These are phyloP conservation scores for Drosophila suzukii DNA, from an alignment of 1,140 invertebrate species.

Conservation along the genomic window DNA sequence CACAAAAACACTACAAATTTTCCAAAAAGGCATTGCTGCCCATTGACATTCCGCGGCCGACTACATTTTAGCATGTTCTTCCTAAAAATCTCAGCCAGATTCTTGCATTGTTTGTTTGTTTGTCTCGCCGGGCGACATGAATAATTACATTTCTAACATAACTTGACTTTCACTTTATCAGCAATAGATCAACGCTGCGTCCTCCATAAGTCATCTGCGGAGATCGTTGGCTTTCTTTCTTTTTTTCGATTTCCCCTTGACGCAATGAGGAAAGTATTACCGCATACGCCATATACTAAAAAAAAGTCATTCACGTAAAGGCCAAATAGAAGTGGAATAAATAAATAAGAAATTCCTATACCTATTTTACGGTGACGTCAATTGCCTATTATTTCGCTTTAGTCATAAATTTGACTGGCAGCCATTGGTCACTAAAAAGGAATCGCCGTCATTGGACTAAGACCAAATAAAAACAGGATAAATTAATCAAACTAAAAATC, in stretches of 20 bases:
- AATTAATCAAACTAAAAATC: not conserved
- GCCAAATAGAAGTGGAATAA: slow-evolving; percentile 59
- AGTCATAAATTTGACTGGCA: slow-evolving; percentile 77
- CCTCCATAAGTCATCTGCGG: slow-evolving; percentile 50
- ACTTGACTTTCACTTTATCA: slow-evolving; percentile 81
- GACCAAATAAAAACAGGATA: not conserved
- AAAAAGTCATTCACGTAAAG: slow-evolving; percentile 55
- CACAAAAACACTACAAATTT: slow-evolving; percentile 33
- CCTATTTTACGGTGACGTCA: slow-evolving; percentile 71
- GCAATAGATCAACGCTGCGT: slow-evolving; percentile 63
- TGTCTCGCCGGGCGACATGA: slow-evolving; percentile 46
- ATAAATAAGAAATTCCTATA: slow-evolving; percentile 77
- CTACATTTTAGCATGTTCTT: slow-evolving; percentile 48
- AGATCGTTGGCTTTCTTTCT: slow-evolving; percentile 21
- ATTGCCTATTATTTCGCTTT: slow-evolving; percentile 70
- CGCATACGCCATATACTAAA: slow-evolving; percentile 60
- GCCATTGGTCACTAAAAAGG: slow-evolving; percentile 37
- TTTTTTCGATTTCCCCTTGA: slow-evolving; percentile 22
- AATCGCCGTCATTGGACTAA: slow-evolving; percentile 11
- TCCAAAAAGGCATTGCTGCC: slow-evolving; percentile 47
- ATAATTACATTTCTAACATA: slow-evolving; percentile 80
- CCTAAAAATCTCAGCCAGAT: slow-evolving; percentile 15
- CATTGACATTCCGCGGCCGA: slow-evolving; percentile 35
- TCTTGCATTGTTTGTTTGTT: slow-evolving; percentile 30
- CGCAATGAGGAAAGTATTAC: slow-evolving; percentile 58